Percentiles rank a stretch among this genome's conserved stretches.
These are phyloP conservation scores for Enteromius fasciolatus DNA, from an alignment of 2,797 vertebrate species.

Conservation along the genomic window DNA sequence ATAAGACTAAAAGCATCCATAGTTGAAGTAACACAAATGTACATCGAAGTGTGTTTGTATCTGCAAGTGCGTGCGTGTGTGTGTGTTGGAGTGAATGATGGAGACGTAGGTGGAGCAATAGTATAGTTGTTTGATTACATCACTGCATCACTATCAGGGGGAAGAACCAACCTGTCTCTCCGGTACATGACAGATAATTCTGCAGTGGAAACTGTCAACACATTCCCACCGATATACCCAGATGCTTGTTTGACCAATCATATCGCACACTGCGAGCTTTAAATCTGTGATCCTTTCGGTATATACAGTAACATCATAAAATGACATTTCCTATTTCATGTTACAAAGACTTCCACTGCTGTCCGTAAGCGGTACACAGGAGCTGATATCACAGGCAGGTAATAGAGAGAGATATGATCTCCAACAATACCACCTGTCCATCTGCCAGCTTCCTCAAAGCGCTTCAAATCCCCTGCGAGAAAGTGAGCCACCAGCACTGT, in stretches of 20 bases:
- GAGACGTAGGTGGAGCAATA: slow-evolving; percentile 15
- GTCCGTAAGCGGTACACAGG: slow-evolving; percentile 25
- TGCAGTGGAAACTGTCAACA: slow-evolving; percentile 2
- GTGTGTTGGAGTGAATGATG: neutral
- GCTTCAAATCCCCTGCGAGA: slow-evolving; percentile 63
- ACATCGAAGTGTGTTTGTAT: neutral
- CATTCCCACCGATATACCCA: slow-evolving; percentile 9
- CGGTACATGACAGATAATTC: slow-evolving; percentile 34
- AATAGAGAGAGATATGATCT: slow-evolving; percentile 53
- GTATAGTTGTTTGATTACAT: slow-evolving; percentile 23
- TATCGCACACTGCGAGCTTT: neutral
- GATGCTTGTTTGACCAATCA: slow-evolving; percentile 10
- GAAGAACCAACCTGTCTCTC: slow-evolving; percentile 35
- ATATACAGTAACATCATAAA: slow-evolving; percentile 16
- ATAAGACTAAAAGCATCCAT: neutral
- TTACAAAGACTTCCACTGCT: slow-evolving; percentile 5
- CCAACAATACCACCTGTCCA: slow-evolving; percentile 46
- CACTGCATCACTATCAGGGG: slow-evolving; percentile 42
- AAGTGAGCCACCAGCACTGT: slow-evolving; percentile 72
- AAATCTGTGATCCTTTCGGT: neutral
- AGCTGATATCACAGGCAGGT: slow-evolving; percentile 42
- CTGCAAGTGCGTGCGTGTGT: neutral
- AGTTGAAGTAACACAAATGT: neutral
- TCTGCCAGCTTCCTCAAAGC: slow-evolving; percentile 53
- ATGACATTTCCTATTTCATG: slow-evolving; percentile 12